Conservation (phyloP, 2,113 vertebrate species). For the Tragulus kanchil region DNA sequence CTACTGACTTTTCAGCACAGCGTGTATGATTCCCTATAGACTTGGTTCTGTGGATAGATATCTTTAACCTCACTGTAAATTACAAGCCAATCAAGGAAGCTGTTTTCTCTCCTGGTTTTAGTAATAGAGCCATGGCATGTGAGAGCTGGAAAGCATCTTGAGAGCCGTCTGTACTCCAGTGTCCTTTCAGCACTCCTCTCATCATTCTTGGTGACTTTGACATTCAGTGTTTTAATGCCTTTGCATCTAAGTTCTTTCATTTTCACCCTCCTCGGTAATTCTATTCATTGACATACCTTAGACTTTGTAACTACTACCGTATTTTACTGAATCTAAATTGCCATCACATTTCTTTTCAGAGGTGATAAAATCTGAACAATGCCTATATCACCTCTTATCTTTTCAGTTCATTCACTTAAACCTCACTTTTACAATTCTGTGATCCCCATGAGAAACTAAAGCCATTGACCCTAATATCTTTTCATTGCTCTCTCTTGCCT, state of each 20-base stretch:
- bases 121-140: not conserved
- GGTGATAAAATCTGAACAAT: conserved; percentile 6
- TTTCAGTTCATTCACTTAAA: not conserved
- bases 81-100: not conserved
- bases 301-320: not conserved
- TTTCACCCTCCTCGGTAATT: not conserved
- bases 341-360: not conserved
- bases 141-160: not conserved
- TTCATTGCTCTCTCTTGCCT: not conserved
- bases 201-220: not conserved
- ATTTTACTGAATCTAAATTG: not conserved
- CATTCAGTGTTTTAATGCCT: not conserved
- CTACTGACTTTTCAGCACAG: not conserved
- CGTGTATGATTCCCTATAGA: not conserved
- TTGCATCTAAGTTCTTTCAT: not conserved
- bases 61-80: not conserved
- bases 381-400: not conserved
- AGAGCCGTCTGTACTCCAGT: not conserved
- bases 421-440: not conserved
- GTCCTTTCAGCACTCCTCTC: not conserved
- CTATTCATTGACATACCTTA: not conserved
- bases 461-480: not conserved
- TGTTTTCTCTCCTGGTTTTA: not conserved
- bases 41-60: not conserved
- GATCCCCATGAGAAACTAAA: not conserved